A percentile compares a stretch with the other conserved stretches of the same genome.
Evolutionary conservation across 2,888 invertebrate species (phyloP).

Genomic region (Cephus rjabovi): DNA sequence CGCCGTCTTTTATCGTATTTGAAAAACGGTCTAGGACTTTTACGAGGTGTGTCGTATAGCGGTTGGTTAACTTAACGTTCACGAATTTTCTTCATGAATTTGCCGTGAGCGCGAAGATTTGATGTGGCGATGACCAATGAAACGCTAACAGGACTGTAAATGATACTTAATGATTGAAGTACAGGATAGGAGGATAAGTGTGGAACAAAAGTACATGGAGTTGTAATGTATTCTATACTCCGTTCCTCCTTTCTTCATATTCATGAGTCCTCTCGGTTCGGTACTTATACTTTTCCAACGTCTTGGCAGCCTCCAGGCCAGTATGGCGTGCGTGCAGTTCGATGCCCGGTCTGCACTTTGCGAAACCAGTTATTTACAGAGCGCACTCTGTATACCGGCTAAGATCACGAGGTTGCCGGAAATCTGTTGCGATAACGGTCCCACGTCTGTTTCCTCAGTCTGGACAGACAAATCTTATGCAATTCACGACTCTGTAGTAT

Average conservation of each 20-base stretch:
- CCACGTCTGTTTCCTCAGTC: neutral
- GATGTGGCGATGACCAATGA: neutral
- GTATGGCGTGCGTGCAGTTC: neutral
- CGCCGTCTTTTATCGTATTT: neutral
- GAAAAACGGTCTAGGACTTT: neutral
- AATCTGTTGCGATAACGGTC: neutral
- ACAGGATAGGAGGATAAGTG: neutral
- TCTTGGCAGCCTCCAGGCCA: neutral
- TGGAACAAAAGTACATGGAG: neutral
- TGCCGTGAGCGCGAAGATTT: neutral
- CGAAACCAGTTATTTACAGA: constrained; percentile 46
- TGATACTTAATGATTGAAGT: neutral
- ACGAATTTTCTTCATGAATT: neutral
- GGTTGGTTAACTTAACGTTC: neutral
- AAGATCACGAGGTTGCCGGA: neutral
- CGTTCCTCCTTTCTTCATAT: neutral
- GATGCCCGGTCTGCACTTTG: constrained; percentile 31
- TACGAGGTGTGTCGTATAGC: neutral
- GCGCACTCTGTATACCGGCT: neutral
- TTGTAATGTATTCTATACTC: neutral
- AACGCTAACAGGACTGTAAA: neutral
- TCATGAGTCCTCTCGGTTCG: neutral
- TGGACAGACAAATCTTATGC: neutral
- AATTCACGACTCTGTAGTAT: neutral
- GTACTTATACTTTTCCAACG: neutral